These are phyloP conservation scores for Danaus melanippus DNA, from an alignment of 1,140 invertebrate species.

Conservation along the genomic window DNA sequence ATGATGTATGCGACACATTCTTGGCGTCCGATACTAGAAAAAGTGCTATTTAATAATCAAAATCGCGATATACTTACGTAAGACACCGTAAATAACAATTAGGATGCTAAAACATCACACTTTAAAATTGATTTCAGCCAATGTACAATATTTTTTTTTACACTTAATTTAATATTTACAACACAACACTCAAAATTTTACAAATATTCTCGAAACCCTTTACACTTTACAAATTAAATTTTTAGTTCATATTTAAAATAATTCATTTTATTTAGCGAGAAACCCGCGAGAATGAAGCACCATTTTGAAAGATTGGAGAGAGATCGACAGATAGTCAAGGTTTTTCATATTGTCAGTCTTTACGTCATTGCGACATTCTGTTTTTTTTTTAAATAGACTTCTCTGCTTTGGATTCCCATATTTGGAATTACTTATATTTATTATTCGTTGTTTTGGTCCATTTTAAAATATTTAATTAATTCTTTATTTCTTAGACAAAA, in stretches of 20 bases:
- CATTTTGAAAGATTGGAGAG: constrained; percentile 67
- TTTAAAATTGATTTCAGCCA: constrained; percentile 41
- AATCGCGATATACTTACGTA: constrained; percentile 58
- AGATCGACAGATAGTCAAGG: constrained; percentile 49
- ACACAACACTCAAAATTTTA: constrained; percentile 39
- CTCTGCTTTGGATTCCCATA: constrained; percentile 1
- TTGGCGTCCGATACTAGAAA: constrained; percentile 8
- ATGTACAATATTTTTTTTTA: constrained; percentile 33
- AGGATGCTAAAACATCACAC: constrained; percentile 54
- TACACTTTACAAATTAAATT: constrained; percentile 33
- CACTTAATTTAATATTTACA: constrained; percentile 24
- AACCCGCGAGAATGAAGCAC: constrained; percentile 63
- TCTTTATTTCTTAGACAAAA: no score
- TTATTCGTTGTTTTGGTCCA: no score
- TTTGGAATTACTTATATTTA: not conserved
- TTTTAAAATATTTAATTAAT: no score
- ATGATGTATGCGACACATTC: constrained; percentile 9
- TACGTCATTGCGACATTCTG: constrained; percentile 59
- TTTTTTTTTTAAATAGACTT: constrained; percentile 19
- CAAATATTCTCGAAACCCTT: constrained; percentile 20
- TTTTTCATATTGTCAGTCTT: constrained; percentile 54
- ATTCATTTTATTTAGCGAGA: constrained; percentile 55
- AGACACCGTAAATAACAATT: constrained; percentile 57
- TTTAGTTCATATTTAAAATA: constrained; percentile 48
- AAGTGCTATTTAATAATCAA: constrained; percentile 47